phyloP scores from a whole-genome alignment of 1,140 invertebrate genomes.

The Rhizoglyphus robini region DNA sequence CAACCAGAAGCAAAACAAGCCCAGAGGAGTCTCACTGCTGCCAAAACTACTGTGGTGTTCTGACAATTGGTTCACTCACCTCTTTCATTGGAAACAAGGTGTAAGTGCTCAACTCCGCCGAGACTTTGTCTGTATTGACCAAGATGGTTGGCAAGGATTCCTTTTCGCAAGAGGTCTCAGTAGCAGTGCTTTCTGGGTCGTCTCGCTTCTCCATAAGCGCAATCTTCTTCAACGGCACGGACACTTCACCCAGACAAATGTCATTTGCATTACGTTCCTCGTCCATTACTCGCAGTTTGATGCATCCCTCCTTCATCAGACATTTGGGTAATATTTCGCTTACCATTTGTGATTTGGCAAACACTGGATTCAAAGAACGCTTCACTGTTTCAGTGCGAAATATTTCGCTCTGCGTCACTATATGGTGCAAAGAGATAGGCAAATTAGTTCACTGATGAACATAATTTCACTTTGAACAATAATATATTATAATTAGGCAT shows the following conservation, averaged over 20 bases:
- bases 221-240: constrained; percentile 23
- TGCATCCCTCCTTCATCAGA: constrained; percentile 25
- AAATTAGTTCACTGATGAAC: background rate
- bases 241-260: constrained; percentile 27
- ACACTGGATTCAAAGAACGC: constrained; percentile 26
- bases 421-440: background rate
- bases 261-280: constrained; percentile 30
- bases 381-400: constrained; percentile 25
- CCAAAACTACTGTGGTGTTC: too few species aligned
- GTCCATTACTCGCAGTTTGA: constrained; percentile 26
- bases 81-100: constrained; percentile 22
- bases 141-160: background rate
- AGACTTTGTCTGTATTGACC: background rate
- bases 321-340: constrained; percentile 24
- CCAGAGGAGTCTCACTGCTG: too few species aligned
- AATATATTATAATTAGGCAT: too few species aligned
- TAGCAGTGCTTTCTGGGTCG: background rate
- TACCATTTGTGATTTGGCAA: constrained; percentile 22
- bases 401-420: constrained; percentile 16
- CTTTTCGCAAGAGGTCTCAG: background rate
- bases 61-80: constrained; percentile 4
- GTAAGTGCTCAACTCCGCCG: constrained; percentile 5
- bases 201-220: constrained; percentile 9
- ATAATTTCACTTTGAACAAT: background rate
- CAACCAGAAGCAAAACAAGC: too few species aligned